A percentile compares a stretch with the other conserved stretches of the same genome.
These are phyloP conservation scores for Polyodon spathula DNA, from an alignment of 2,113 vertebrate genomes.

Conservation along the genomic window DNA sequence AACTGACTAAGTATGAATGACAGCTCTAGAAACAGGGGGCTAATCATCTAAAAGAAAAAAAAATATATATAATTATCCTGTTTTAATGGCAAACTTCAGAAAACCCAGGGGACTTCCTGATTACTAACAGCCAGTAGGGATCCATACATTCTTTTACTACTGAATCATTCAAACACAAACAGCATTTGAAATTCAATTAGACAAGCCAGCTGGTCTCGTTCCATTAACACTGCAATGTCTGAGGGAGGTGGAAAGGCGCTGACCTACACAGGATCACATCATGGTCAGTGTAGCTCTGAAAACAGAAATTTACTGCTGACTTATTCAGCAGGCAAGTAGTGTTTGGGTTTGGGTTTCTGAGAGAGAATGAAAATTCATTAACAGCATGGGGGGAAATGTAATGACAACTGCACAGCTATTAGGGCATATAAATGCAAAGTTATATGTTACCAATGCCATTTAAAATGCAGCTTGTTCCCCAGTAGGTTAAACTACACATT, in stretches of 20 bases:
- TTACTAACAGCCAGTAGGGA: conserved; percentile 3
- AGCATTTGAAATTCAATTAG: conserved; percentile 21
- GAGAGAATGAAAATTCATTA: too few relatives aligned
- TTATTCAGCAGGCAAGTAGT: too few relatives aligned
- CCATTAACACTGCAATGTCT: background rate
- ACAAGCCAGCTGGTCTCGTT: conserved; percentile 4
- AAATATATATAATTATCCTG: conserved; percentile 3
- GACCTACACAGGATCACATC: background rate
- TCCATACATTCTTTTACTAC: conserved; percentile 10
- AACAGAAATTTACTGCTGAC: background rate
- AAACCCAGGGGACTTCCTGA: conserved; percentile 14
- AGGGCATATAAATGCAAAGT: too few relatives aligned
- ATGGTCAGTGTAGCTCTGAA: background rate
- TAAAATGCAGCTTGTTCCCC: too few relatives aligned
- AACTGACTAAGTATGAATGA: too few relatives aligned
- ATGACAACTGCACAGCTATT: too few relatives aligned
- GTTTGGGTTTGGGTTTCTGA: too few relatives aligned
- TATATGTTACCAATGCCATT: too few relatives aligned
- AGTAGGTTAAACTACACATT: too few relatives aligned
- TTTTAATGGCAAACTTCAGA: background rate
- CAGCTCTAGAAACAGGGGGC: background rate
- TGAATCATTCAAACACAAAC: conserved; percentile 13
- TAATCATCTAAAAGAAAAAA: background rate
- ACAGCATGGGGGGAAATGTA: too few relatives aligned
- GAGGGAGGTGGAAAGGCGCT: background rate